A percentile compares a stretch with the other conserved stretches of the same genome.
Evolutionary conservation across 2,888 invertebrate genomes (phyloP).

Genomic region (Pandemis corylana): DNA sequence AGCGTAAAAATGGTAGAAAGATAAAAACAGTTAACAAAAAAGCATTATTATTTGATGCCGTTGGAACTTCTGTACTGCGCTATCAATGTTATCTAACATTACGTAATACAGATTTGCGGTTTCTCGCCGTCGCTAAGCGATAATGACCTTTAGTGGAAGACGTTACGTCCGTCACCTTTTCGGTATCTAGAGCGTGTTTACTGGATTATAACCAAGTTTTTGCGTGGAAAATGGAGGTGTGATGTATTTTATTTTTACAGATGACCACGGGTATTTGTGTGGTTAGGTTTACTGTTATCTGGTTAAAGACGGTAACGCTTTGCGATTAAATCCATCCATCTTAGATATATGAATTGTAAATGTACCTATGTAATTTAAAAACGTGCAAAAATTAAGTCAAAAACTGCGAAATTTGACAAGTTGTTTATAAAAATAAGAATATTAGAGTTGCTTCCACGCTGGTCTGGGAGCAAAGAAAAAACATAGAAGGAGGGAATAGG

Average conservation of each 20-base stretch:
- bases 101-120: slow-evolving; percentile 23
- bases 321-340: neutral
- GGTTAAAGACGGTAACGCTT: neutral
- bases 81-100: slow-evolving; percentile 42
- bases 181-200: neutral
- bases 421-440: no score
- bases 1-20: slow-evolving; percentile 46
- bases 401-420: no score
- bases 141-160: slow-evolving; percentile 25
- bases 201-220: slow-evolving; percentile 18
- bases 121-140: slow-evolving; percentile 25
- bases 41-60: slow-evolving; percentile 42
- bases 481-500: no score
- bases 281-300: slow-evolving; percentile 6
- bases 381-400: neutral
- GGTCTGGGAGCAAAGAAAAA: no score
- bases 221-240: slow-evolving; percentile 14
- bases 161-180: neutral
- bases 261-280: neutral
- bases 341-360: no score
- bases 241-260: neutral
- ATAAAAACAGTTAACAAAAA: slow-evolving; percentile 50
- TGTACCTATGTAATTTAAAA: neutral
- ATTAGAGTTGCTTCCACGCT: no score
- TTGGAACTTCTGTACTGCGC: slow-evolving; percentile 4